Conservation (phyloP, 2,113 vertebrate genomes). For the Isurus oxyrinchus region DNA sequence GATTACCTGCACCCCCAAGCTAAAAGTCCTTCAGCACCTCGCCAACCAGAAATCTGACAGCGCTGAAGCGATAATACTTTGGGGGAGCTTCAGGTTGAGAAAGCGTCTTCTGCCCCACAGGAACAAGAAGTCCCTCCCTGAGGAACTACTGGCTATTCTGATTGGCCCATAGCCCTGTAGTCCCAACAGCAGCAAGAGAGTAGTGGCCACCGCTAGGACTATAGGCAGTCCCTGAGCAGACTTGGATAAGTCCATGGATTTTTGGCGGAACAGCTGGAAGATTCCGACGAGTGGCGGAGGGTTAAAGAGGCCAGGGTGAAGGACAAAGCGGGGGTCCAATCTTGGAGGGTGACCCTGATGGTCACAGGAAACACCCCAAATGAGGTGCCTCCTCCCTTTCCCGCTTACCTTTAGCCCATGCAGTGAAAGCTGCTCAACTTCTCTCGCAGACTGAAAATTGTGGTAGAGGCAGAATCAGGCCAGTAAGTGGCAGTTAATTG, state of each 20-base stretch:
- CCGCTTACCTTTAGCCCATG: too few relatives aligned
- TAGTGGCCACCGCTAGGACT: background rate
- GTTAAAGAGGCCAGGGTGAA: too few relatives aligned
- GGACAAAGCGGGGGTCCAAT: too few relatives aligned
- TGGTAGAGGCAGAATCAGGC: background rate
- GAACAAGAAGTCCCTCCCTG: background rate
- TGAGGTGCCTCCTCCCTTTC: too few relatives aligned
- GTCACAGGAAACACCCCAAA: too few relatives aligned
- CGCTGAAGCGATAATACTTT: too few relatives aligned
- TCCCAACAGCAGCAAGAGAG: background rate
- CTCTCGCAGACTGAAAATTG: background rate
- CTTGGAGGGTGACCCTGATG: too few relatives aligned
- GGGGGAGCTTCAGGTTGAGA: background rate
- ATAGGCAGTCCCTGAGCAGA: background rate
- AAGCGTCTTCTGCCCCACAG: background rate
- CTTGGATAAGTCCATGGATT: too few relatives aligned
- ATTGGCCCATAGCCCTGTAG: background rate
- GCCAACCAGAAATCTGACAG: too few relatives aligned
- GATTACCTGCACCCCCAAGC: background rate
- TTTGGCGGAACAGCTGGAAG: too few relatives aligned
- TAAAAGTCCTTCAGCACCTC: background rate
- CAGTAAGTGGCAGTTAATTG: background rate
- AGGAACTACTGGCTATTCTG: background rate
- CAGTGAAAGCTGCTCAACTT: too few relatives aligned
- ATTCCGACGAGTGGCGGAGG: too few relatives aligned